Conservation (phyloP, 2,113 vertebrate genomes). For the Cryptotis parvus region DNA sequence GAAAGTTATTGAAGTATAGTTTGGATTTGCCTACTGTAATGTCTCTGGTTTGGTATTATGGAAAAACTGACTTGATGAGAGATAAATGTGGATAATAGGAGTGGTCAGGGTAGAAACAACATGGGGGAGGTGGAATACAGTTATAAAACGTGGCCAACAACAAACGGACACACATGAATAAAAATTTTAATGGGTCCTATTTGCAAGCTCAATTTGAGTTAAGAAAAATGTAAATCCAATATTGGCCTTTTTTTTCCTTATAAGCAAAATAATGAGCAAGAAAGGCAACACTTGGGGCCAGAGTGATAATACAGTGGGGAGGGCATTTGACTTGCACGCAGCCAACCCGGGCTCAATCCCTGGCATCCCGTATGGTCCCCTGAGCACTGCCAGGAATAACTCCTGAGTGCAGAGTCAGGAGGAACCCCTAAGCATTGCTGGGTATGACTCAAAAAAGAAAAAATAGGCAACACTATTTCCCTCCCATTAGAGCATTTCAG, state of each 20-base stretch:
- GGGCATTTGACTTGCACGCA: too few relatives aligned
- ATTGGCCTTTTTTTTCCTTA: slow-evolving; percentile 3
- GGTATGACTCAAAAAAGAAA: too few relatives aligned
- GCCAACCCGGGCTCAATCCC: too few relatives aligned
- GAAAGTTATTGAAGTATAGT: neutral
- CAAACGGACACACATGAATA: neutral
- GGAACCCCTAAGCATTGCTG: too few relatives aligned
- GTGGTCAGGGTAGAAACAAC: neutral
- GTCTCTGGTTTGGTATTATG: slow-evolving; percentile 3
- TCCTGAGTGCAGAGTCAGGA: too few relatives aligned
- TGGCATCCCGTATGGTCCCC: too few relatives aligned
- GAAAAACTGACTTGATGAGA: neutral
- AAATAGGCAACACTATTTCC: too few relatives aligned
- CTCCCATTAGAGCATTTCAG: too few relatives aligned
- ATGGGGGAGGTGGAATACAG: neutral
- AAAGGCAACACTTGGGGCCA: too few relatives aligned
- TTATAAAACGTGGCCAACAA: neutral
- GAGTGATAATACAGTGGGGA: too few relatives aligned
- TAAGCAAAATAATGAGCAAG: neutral
- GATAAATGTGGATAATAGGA: neutral
- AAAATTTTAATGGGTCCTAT: neutral
- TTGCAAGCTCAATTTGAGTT: neutral
- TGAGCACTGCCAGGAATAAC: too few relatives aligned
- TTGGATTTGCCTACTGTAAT: neutral
- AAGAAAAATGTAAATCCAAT: neutral